Conservation (phyloP, 1,140 invertebrate species). For the Heliothis subflexa region DNA sequence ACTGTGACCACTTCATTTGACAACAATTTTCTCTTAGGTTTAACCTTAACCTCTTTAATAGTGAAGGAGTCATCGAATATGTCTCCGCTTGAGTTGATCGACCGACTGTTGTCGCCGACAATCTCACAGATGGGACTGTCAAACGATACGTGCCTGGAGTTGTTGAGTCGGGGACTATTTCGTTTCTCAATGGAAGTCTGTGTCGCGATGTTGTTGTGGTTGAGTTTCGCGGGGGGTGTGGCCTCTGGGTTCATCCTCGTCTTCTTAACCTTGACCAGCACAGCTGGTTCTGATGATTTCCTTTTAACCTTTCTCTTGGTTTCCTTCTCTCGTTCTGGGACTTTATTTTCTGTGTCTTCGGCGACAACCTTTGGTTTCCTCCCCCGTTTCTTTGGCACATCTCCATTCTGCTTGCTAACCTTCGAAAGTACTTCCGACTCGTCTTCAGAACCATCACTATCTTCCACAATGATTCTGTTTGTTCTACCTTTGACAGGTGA, state of each 20-base stretch:
- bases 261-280: conserved; percentile 74
- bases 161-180: conserved; percentile 52
- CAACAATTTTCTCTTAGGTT: conserved; percentile 65
- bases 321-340: conserved; percentile 52
- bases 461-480: conserved; percentile 39
- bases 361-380: conserved; percentile 52
- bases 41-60: conserved; percentile 68
- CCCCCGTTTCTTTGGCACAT: conserved; percentile 51
- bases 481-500: conserved; percentile 40
- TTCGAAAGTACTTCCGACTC: conserved; percentile 48
- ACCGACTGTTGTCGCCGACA: conserved; percentile 64
- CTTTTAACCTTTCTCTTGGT: conserved; percentile 58
- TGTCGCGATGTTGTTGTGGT: conserved; percentile 73
- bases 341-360: conserved; percentile 56
- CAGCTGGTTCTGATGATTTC: conserved; percentile 70
- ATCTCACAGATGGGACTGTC: conserved; percentile 75
- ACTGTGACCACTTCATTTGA: conserved; percentile 67
- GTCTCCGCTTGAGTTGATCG: conserved; percentile 70
- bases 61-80: conserved; percentile 82
- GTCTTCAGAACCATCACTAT: conserved; percentile 49
- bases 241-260: conserved; percentile 68
- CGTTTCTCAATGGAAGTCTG: conserved; percentile 69
- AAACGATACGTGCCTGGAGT: conserved; percentile 73
- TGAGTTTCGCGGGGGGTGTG: conserved; percentile 74
- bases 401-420: conserved; percentile 57